Evolutionary conservation across 2,113 vertebrate genomes (phyloP), one percentile per base, ranked within the genome.

Genomic region (Parus major): DNA sequence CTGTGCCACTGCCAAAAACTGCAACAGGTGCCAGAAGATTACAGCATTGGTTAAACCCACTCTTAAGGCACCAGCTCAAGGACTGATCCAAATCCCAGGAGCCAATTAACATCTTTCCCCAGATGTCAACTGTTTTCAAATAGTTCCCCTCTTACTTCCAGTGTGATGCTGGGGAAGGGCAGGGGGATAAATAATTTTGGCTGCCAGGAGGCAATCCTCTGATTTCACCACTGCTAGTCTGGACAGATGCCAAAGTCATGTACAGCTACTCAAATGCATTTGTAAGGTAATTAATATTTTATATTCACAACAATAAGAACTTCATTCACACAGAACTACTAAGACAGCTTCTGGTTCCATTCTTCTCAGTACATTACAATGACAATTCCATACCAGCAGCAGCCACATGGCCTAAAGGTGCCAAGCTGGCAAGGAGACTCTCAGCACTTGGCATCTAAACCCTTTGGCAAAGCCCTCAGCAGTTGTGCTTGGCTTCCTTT

Each of bases 371-470:
- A n/a, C 77, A 29, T 82, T 86, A 95, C 91, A 95, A 57, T 12
- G 76, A 94, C 93, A 80, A 11, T 79, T 69, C 90, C 69, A 10
- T 19, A 82, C 96, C 94, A 96, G 95, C 90, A 94, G 91, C 96
- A 44, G 33, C 96, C 97, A 96, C 96, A 83, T 41, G 97, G 93
- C 73, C 88, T 50, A 41, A 46, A 97, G 97, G 97, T 97, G 97
- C 97, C 97, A 96, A 91, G 97, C 98, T 96, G 97, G 97, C 94
- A 97, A 70, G 89, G 96, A 97, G 95, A 65, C 41, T 88, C 91
- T 69, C 83, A 64, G 86, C 82, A 90, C 95, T 98, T 97, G 96
- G 97, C 97, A 98, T 94, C 47, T 3, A 46, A 94, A 44, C 15
- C 56, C 73, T 95, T 94, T 76, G 95, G 97, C 97, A 91, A 90